Evolutionary conservation across 2,888 invertebrate genomes (phyloP).

Genomic region (Lissonota sp.): DNA sequence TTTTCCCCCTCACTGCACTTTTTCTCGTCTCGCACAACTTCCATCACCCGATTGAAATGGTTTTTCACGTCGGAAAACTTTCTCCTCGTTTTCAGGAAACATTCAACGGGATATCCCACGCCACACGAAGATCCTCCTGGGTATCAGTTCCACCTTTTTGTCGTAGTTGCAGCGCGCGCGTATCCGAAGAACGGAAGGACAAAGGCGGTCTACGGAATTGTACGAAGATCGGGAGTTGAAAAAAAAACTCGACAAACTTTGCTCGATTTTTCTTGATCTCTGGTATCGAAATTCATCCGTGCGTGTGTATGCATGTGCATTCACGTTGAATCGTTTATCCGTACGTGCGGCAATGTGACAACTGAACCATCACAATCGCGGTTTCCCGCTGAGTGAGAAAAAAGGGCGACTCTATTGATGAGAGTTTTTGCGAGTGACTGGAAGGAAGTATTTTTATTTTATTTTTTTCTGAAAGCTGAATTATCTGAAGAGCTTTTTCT

Average conservation of each 20-base stretch:
- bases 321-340: constrained; percentile 11
- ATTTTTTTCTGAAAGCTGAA: not conserved
- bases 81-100: constrained; percentile 32
- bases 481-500: not conserved
- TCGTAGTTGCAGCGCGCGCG: not conserved
- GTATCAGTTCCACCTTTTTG: not conserved
- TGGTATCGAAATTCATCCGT: too few relatives aligned
- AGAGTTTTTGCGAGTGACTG: not conserved
- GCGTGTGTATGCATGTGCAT: not conserved
- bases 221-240: not conserved
- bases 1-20: constrained; percentile 34
- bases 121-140: not conserved
- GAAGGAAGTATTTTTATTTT: not conserved
- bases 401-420: not conserved
- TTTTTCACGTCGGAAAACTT: constrained; percentile 45
- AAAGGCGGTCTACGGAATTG: not conserved
- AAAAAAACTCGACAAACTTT: constrained; percentile 30
- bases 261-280: not conserved
- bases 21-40: not conserved
- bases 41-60: constrained; percentile 47
- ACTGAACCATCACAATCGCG: not conserved
- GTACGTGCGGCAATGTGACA: not conserved
- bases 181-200: not conserved
- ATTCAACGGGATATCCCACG: constrained; percentile 36
- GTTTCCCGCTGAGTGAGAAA: not conserved